These are phyloP conservation scores for Dinocampus coccinellae DNA, from an alignment of 2,888 invertebrate genomes.

Conservation along the genomic window DNA sequence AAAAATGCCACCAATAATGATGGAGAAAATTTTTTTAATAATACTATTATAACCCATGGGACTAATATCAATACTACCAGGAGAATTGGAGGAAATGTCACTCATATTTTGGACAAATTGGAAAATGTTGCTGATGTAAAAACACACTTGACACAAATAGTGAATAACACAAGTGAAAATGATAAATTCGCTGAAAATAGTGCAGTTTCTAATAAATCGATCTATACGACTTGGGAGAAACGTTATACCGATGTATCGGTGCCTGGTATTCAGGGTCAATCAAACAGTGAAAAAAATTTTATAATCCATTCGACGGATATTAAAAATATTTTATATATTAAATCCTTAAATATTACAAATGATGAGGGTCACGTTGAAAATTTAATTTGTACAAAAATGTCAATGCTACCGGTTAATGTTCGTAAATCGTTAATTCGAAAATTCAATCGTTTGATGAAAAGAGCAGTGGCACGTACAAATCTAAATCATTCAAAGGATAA, in stretches of 20 bases:
- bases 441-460: conserved; percentile 28
- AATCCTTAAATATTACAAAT: neutral
- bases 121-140: neutral
- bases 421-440: neutral
- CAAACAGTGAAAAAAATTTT: neutral
- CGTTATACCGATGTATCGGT: neutral
- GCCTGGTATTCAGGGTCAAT: neutral
- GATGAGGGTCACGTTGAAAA: conserved; percentile 4
- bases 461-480: neutral
- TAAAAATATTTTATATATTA: neutral
- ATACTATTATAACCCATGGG: neutral
- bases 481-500: neutral
- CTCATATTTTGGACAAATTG: neutral
- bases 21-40: neutral
- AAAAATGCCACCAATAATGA: neutral
- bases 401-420: neutral
- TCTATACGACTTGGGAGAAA: conserved; percentile 1
- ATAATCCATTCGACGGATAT: neutral
- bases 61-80: neutral
- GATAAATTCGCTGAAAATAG: neutral
- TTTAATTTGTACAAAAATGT: conserved; percentile 15
- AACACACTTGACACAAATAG: neutral
- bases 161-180: neutral
- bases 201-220: neutral
- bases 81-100: neutral